These are phyloP conservation scores for Ecliptopera silaceata DNA, from an alignment of 2,888 invertebrate species.

Conservation along the genomic window DNA sequence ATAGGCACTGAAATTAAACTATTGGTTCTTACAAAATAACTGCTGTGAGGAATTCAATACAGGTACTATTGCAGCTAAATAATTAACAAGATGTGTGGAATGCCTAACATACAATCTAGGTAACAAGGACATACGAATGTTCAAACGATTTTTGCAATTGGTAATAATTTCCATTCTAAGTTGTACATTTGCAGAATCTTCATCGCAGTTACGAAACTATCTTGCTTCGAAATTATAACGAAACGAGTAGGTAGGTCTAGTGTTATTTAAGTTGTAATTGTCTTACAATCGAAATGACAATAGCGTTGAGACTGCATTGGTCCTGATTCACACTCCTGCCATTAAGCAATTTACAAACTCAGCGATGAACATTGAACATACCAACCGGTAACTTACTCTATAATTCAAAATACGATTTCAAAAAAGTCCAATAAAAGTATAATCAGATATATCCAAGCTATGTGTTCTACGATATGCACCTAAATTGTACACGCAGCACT, in stretches of 20 bases:
- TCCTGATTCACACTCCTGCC: constrained; percentile 16
- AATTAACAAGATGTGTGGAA: constrained; percentile 60
- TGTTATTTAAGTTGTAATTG: not conserved
- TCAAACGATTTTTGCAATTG: constrained; percentile 30
- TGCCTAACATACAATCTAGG: constrained; percentile 60
- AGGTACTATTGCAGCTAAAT: constrained; percentile 62
- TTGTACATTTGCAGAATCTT: constrained; percentile 1
- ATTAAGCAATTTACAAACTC: constrained; percentile 20
- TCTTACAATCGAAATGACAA: constrained; percentile 2
- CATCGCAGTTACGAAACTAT: constrained; percentile 3
- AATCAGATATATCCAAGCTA: constrained; percentile 24
- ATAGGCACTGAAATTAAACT: constrained; percentile 70
- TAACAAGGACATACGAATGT: constrained; percentile 41
- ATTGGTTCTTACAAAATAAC: constrained; percentile 43
- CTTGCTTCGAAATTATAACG: not conserved
- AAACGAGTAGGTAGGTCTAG: not conserved
- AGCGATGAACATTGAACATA: constrained; percentile 15
- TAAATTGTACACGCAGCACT: constrained; percentile 60
- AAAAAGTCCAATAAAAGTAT: constrained; percentile 22
- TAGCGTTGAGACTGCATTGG: constrained; percentile 17
- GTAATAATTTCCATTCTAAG: constrained; percentile 30
- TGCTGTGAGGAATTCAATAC: constrained; percentile 41
- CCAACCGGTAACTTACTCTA: constrained; percentile 18
- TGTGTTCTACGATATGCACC: constrained; percentile 44
- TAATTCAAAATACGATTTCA: constrained; percentile 13